Evolutionary conservation across 1,140 invertebrate species (phyloP).

Genomic region (Hylyphantes graminicola): DNA sequence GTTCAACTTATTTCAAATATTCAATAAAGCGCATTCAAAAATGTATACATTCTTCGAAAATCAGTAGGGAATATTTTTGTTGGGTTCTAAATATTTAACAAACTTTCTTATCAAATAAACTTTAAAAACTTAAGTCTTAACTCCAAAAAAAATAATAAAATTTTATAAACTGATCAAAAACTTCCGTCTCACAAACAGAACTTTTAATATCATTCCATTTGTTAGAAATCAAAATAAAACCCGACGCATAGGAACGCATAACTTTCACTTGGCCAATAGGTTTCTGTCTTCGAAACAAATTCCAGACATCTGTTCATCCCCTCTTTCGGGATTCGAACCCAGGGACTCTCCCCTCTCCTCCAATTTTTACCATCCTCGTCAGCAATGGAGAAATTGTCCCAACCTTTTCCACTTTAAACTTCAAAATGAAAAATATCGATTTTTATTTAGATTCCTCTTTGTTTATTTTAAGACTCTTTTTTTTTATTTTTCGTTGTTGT

Average conservation of each 20-base stretch:
- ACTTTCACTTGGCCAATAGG: neutral
- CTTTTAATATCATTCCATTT: too few relatives aligned
- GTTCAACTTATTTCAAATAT: too few relatives aligned
- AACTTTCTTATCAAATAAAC: too few relatives aligned
- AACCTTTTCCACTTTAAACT: slow-evolving; percentile 31
- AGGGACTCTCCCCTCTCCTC: neutral
- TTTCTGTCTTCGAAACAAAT: slow-evolving; percentile 36
- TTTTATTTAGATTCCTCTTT: slow-evolving; percentile 44
- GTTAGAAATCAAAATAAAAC: too few relatives aligned
- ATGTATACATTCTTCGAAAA: too few relatives aligned
- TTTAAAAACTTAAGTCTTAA: too few relatives aligned
- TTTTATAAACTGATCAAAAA: too few relatives aligned
- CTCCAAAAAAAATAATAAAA: too few relatives aligned
- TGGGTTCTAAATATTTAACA: too few relatives aligned
- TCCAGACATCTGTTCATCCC: slow-evolving; percentile 15
- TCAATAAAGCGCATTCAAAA: too few relatives aligned
- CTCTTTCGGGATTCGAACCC: neutral
- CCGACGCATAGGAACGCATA: neutral
- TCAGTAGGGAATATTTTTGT: too few relatives aligned
- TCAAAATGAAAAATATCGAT: slow-evolving; percentile 54
- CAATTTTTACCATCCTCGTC: slow-evolving; percentile 22
- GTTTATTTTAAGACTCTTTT: slow-evolving; percentile 36
- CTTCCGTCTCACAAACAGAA: too few relatives aligned
- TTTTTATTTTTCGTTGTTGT: neutral
- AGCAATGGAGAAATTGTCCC: slow-evolving; percentile 29